A percentile compares a stretch with the other conserved stretches of the same genome.
These are phyloP conservation scores for Autographa gamma DNA, from an alignment of 2,888 invertebrate genomes.

Conservation along the genomic window DNA sequence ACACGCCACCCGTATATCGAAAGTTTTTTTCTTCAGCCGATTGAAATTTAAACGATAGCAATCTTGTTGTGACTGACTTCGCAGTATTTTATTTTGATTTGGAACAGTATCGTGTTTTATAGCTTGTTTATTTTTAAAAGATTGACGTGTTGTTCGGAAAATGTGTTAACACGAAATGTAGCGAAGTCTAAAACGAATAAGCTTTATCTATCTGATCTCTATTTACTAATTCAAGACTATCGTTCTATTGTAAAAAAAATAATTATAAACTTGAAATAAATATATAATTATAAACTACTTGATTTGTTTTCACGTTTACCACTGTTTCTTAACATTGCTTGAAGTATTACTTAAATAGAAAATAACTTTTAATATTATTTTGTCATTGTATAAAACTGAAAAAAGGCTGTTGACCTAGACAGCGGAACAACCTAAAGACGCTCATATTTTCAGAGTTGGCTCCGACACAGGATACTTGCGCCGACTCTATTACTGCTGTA, in stretches of 20 bases:
- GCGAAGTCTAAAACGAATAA: not conserved
- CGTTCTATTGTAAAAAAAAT: too few species aligned
- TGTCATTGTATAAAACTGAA: not conserved
- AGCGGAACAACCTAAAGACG: constrained; percentile 10
- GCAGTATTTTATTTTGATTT: constrained; percentile 22
- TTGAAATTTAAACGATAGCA: constrained; percentile 72
- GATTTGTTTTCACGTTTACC: too few species aligned
- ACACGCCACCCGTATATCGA: constrained; percentile 79
- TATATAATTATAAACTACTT: too few species aligned
- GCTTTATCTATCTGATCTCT: not conserved
- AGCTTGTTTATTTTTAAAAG: not conserved
- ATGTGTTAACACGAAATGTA: not conserved
- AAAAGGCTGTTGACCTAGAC: not conserved
- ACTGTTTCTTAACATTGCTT: too few species aligned
- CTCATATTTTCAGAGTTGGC: constrained; percentile 36
- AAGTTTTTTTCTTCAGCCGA: constrained; percentile 66
- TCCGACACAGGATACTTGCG: constrained; percentile 5
- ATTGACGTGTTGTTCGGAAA: not conserved
- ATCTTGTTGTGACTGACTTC: constrained; percentile 29
- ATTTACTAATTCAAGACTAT: too few species aligned
- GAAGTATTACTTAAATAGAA: too few species aligned
- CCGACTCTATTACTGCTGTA: constrained; percentile 19
- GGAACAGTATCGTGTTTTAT: constrained; percentile 13
- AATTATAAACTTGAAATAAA: too few species aligned
- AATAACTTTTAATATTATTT: too few species aligned